Conservation (phyloP, 1,140 invertebrate genomes). For the Drosophila serrata region DNA sequence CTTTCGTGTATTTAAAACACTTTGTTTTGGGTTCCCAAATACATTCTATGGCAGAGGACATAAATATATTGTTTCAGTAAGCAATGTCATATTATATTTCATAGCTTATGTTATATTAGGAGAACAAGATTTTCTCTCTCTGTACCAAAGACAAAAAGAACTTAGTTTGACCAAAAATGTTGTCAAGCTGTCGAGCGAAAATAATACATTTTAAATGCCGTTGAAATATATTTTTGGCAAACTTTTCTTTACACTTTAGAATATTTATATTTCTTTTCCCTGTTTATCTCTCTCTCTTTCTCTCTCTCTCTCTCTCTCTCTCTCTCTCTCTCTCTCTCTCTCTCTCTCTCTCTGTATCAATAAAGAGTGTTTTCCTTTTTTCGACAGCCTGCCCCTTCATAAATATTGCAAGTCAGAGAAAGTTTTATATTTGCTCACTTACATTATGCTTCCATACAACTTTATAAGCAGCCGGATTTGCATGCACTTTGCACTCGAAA, state of each 20-base stretch:
- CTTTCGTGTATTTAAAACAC: neutral
- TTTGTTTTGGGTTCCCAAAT: neutral
- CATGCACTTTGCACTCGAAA: conserved; percentile 94
- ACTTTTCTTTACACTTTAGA: conserved; percentile 19
- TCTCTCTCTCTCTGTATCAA: neutral
- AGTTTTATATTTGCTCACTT: conserved; percentile 86
- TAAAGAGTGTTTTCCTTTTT: neutral
- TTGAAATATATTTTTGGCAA: neutral
- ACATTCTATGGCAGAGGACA: neutral
- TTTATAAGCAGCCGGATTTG: conserved; percentile 94
- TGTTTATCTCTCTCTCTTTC: no score
- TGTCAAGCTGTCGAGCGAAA: neutral
- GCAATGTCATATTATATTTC: neutral
- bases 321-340: neutral
- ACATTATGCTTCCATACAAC: conserved; percentile 97
- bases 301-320: neutral
- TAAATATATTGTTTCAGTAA: no score
- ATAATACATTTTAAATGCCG: conserved; percentile 15
- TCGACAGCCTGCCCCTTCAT: conserved; percentile 21
- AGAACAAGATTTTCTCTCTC: neutral
- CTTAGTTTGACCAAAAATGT: neutral
- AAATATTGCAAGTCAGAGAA: conserved; percentile 51
- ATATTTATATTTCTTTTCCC: neutral
- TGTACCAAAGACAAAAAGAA: neutral
- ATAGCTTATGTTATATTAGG: neutral